Base-by-base conservation (phyloP, 2,113 vertebrate species). In the Platichthys flesus region DNA sequence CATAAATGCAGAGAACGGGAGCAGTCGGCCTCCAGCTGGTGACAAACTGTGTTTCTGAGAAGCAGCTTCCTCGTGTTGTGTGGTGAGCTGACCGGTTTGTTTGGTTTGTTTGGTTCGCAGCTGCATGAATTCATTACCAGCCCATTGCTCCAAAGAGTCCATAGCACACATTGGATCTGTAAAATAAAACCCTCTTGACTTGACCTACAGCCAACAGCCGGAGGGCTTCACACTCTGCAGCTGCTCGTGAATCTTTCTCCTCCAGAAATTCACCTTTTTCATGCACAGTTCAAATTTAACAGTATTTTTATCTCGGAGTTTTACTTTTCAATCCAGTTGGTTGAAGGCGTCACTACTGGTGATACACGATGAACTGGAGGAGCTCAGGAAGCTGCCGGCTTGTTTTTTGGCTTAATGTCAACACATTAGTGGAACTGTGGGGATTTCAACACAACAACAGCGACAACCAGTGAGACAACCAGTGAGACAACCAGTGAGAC, bases 361-460 rank as follows among this genome's bases (percentile, higher is more conserved):
- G 45, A 47, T 47, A 47, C 5, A 47, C 5, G 16, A 18, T 6
- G 47, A 49, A 49, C 47, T 1, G 4, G 4, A 49, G 47, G 45
- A 47, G 15, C 14, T 18, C 16, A 49, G 18, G 5, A 18, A 49
- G 18, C 47, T 7, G 16, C 4, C 14, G 4, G 47, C 16, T 15
- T 5, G 47, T 49, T 18, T 7, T 49, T 5, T 18, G 47, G 47
- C 47, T 15, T 49, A 2, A 49, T 8, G 16, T 16, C 47, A 49
- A 49, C 47, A 49, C 47, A 40, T 79, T 76, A 79, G 8, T 16
- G 59, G 49, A 61, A 42, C 60, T 40, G 68, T 79, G 79, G 47
- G 47, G 47, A 82, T 80, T 83, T 80, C 76, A 72, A 85, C 67
- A 67, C 62, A n/a, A 72, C 54, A 10, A 14, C 74, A 52, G 71